Evolutionary conservation across 2,113 vertebrate species (phyloP).

Genomic region (Stomatorhinus ivindoensis): DNA sequence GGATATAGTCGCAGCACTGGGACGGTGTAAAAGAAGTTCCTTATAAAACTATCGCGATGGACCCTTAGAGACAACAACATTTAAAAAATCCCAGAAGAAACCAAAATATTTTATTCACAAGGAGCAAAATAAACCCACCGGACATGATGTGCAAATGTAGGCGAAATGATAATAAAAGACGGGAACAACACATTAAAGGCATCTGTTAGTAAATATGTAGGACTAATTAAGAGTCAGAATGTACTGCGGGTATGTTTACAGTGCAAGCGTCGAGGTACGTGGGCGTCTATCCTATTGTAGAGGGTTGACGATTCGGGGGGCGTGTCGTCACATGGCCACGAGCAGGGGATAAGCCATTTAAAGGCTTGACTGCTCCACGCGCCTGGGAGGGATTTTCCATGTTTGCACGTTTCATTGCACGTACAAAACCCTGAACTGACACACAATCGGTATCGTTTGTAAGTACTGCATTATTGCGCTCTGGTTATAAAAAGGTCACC

Average conservation of each 20-base stretch:
- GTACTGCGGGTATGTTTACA: not conserved
- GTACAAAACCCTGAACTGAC: not conserved
- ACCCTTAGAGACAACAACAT: not conserved
- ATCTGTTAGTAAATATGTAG: not conserved
- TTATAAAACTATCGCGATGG: not conserved
- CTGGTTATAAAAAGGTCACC: not conserved
- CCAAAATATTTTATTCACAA: not conserved
- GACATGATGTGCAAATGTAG: not conserved
- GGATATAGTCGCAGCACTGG: not conserved
- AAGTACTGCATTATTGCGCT: not conserved
- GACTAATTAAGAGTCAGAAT: not conserved
- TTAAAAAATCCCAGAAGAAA: not conserved
- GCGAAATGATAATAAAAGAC: not conserved
- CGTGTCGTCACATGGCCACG: constrained; percentile 3
- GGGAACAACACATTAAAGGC: not conserved
- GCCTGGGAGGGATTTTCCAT: not conserved
- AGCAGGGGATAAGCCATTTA: not conserved
- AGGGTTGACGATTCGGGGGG: not conserved
- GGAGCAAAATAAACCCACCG: not conserved
- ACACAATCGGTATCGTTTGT: not conserved
- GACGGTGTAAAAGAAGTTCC: not conserved
- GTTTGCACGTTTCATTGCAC: not conserved
- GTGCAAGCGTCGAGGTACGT: not conserved
- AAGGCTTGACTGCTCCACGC: not conserved
- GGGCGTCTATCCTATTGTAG: not conserved